Conservation (phyloP, 2,888 invertebrate species). For the Drosophila ochracea region DNA sequence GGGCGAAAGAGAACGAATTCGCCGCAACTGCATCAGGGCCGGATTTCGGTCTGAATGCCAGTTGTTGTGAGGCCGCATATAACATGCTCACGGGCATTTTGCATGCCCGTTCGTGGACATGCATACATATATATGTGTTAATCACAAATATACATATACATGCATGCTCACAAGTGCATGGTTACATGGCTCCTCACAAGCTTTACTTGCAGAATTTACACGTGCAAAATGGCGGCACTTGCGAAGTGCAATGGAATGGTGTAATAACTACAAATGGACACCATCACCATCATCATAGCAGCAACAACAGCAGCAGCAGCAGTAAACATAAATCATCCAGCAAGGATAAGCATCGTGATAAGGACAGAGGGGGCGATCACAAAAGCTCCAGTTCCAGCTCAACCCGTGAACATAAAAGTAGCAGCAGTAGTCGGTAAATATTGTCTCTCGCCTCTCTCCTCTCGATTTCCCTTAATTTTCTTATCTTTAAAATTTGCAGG, state of each 20-base stretch:
- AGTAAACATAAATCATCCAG: slow-evolving; percentile 89
- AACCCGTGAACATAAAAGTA: slow-evolving; percentile 85
- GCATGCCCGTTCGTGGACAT: too few species aligned
- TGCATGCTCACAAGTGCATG: too few species aligned
- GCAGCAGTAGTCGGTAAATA: slow-evolving; percentile 84
- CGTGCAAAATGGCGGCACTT: slow-evolving; percentile 80
- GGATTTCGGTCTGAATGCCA: too few species aligned
- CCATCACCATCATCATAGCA: slow-evolving; percentile 72
- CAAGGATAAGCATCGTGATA: slow-evolving; percentile 86
- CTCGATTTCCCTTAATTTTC: background rate
- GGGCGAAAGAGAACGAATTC: too few species aligned
- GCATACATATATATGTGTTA: too few species aligned
- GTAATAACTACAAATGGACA: slow-evolving; percentile 92
- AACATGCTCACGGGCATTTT: too few species aligned
- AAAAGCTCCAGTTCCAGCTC: slow-evolving; percentile 85
- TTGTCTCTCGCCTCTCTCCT: background rate
- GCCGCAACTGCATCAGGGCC: too few species aligned
- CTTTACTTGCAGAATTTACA: slow-evolving; percentile 69
- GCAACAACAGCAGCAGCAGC: slow-evolving; percentile 85
- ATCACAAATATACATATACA: too few species aligned
- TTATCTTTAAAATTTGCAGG: slow-evolving; percentile 47
- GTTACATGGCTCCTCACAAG: too few species aligned
- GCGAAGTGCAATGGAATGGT: slow-evolving; percentile 88
- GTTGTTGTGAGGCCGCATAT: too few species aligned
- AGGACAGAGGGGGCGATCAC: slow-evolving; percentile 84